Evolutionary conservation across 2,888 invertebrate genomes (phyloP).

Genomic region (Sericinus montela): DNA sequence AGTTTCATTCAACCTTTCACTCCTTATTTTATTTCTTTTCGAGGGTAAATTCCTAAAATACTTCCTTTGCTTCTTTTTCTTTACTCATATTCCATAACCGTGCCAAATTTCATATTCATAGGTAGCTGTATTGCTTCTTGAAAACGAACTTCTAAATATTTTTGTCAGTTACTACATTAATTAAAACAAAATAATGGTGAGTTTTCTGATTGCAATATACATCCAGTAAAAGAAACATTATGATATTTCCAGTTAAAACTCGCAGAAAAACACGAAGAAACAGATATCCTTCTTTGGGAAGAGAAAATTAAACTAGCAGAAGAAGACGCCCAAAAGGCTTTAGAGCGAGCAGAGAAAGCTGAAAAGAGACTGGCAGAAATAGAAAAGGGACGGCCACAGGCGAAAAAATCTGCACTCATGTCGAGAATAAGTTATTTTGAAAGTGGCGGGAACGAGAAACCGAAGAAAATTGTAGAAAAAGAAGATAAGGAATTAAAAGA

Average conservation of each 20-base stretch:
- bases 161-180: too few species aligned
- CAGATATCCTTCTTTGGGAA: conserved; percentile 83
- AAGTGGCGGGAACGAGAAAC: conserved; percentile 42
- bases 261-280: conserved; percentile 82
- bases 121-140: too few species aligned
- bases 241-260: conserved; percentile 68
- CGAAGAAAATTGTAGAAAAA: conserved; percentile 25
- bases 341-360: conserved; percentile 79
- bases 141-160: too few species aligned
- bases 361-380: conserved; percentile 43
- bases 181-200: too few species aligned
- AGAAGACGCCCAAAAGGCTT: conserved; percentile 81
- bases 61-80: too few species aligned
- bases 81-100: too few species aligned
- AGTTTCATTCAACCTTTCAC: too few species aligned
- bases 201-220: too few species aligned
- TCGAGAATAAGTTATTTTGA: conserved; percentile 67
- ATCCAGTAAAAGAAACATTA: not conserved
- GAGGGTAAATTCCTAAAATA: too few species aligned
- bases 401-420: conserved; percentile 47
- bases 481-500: conserved; percentile 27
- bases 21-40: too few species aligned
- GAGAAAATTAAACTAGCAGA: conserved; percentile 84
- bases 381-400: conserved; percentile 28
- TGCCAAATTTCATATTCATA: too few species aligned